Percentiles rank a stretch among this genome's conserved stretches.
These are phyloP conservation scores for Etheostoma cragini DNA, from an alignment of 2,113 vertebrate genomes.

Conservation along the genomic window DNA sequence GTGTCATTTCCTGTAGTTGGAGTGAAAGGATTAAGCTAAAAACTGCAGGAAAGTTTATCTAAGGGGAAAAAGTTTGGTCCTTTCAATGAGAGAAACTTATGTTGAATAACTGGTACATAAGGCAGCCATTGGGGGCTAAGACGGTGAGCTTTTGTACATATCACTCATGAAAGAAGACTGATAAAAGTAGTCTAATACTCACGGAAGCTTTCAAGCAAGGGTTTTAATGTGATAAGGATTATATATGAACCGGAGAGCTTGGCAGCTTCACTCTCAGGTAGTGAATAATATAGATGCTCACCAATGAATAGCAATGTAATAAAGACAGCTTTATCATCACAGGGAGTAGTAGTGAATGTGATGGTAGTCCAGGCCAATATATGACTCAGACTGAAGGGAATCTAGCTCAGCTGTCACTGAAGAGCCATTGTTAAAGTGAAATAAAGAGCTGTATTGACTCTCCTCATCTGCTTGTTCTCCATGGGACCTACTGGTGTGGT, in stretches of 20 bases:
- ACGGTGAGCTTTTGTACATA: slow-evolving; percentile 47
- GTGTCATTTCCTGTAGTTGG: slow-evolving; percentile 45
- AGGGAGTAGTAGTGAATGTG: slow-evolving; percentile 43
- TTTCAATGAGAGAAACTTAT: slow-evolving; percentile 39
- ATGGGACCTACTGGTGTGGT: slow-evolving; percentile 40
- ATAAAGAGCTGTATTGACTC: slow-evolving; percentile 76
- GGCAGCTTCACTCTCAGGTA: slow-evolving; percentile 49
- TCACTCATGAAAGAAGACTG: slow-evolving; percentile 17
- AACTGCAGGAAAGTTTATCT: slow-evolving; percentile 43
- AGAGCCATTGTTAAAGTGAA: slow-evolving; percentile 72
- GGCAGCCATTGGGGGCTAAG: background rate
- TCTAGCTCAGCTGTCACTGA: slow-evolving; percentile 70
- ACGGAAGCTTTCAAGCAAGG: slow-evolving; percentile 18
- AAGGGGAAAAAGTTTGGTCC: slow-evolving; percentile 28
- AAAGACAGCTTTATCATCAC: slow-evolving; percentile 52
- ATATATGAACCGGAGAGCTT: slow-evolving; percentile 42
- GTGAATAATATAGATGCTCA: slow-evolving; percentile 43
- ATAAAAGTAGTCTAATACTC: slow-evolving; percentile 53
- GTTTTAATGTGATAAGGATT: slow-evolving; percentile 51
- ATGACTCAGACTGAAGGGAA: slow-evolving; percentile 76
- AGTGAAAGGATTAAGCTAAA: slow-evolving; percentile 46
- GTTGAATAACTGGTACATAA: slow-evolving; percentile 22
- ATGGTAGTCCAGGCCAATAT: slow-evolving; percentile 49
- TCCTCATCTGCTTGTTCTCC: slow-evolving; percentile 59
- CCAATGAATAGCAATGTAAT: slow-evolving; percentile 34